Base-by-base conservation (phyloP, 2,113 vertebrate species). In the Lutjanus erythropterus region DNA sequence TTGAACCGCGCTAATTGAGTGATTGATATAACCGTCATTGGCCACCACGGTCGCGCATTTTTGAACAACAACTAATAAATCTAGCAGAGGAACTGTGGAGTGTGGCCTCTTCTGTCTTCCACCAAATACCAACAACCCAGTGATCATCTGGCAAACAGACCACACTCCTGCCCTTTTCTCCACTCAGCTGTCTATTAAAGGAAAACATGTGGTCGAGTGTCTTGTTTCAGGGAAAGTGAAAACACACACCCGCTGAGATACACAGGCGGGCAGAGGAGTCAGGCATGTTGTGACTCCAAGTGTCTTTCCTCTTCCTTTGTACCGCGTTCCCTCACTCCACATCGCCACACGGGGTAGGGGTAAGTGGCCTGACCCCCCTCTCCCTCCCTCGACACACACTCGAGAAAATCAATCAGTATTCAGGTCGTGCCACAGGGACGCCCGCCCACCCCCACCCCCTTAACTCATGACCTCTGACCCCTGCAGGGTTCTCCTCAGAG, bases 351-450 rank as follows among this genome's bases (percentile, higher is more conserved):
- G 35, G 77, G 76, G 71, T 62, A n/a, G 78, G 83, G 73, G 25
- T 75, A 90, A 88, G 88, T 80, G 52, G 79, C 72, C 62, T 86
- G 73, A 89, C 86, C 88, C 16, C 19, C 27, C 23, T 49, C 41
- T 53, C 18, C 46, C 41, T 55, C 55, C 78, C 80, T 9, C 23
- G 68, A 78, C 80, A 58, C 60, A 33, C 59, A 71, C 74, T 81
- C 35, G 65, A 62, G 67, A 84, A 86, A 94, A 92, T 93, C 92
- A 92, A 93, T 94, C 92, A 89, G 87, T 53, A 92, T 92, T 89
- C 83, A 83, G 84, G 83, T 88, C 90, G 71, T 44, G 71, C 72
- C 78, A 79, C 65, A 8, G 44, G 56, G 78, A 58, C 33, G 42
- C 15, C 67, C 70, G n/a, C n/a, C n/a, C n/a, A n/a, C n/a, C n/a